Conservation (phyloP, 2,797 vertebrate genomes). For the Dromococcyx pavoninus region DNA sequence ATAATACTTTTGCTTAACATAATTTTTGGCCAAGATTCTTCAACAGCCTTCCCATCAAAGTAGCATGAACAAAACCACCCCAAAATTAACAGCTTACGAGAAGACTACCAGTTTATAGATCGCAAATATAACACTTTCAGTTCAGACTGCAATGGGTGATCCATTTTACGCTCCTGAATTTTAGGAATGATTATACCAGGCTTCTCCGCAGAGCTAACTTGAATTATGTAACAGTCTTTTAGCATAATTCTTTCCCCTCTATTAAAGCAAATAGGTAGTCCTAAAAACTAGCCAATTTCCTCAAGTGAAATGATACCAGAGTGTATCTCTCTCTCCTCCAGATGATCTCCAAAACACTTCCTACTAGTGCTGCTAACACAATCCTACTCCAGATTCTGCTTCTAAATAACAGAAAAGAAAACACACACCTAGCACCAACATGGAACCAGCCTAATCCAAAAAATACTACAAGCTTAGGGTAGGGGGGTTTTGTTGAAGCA, state of each 20-base stretch:
- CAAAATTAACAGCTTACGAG: not conserved
- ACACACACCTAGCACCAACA: not conserved
- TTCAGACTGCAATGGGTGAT: not conserved
- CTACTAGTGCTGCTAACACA: not conserved
- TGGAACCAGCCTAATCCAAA: not conserved
- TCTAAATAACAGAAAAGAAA: not conserved
- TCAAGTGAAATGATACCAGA: not conserved
- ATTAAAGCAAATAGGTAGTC: not conserved
- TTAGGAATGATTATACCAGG: not conserved
- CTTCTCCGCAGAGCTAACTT: not conserved
- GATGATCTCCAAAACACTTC: not conserved
- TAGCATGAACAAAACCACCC: not conserved
- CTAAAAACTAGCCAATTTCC: not conserved
- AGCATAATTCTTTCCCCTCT: not conserved
- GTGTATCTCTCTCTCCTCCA: not conserved
- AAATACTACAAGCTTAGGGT: not conserved
- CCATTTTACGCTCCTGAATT: not conserved
- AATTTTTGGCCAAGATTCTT: not conserved
- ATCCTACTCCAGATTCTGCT: not conserved
- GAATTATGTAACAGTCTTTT: not conserved
- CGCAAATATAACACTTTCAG: not conserved
- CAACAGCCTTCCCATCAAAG: not conserved
- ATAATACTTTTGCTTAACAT: not conserved
- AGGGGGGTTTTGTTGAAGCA: not conserved
- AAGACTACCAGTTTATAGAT: not conserved